Conservation (phyloP, 1,140 invertebrate genomes). For the Drosophila biarmipes region DNA sequence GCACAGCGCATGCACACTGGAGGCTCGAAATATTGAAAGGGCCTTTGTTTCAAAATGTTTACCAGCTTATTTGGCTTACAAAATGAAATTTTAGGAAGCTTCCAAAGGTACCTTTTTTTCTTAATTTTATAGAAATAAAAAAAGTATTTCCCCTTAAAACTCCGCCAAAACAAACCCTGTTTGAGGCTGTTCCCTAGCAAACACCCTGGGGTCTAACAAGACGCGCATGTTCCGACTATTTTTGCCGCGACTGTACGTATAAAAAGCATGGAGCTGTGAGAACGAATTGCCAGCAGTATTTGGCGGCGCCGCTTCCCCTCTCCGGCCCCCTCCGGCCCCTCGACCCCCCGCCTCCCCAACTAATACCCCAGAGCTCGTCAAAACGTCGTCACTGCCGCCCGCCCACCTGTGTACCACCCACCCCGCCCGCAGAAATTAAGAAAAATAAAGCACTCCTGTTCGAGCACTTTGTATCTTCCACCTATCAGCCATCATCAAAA, state of each 20-base stretch:
- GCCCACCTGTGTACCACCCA: slow-evolving; percentile 51
- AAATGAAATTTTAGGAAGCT: neutral
- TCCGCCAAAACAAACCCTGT: neutral
- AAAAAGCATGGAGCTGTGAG: slow-evolving; percentile 78
- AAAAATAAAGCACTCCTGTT: slow-evolving; percentile 2
- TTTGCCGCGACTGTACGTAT: slow-evolving; percentile 81
- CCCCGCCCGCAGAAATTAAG: slow-evolving; percentile 6
- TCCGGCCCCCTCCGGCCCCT: slow-evolving; percentile 3
- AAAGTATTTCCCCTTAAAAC: neutral
- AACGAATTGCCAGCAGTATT: slow-evolving; percentile 82
- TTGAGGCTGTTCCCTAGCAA: slow-evolving; percentile 4
- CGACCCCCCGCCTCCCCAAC: neutral
- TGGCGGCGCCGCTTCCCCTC: slow-evolving; percentile 59
- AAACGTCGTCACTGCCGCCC: slow-evolving; percentile 47
- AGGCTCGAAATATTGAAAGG: slow-evolving; percentile 57
- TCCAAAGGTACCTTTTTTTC: neutral
- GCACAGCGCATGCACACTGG: slow-evolving; percentile 70
- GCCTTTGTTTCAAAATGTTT: neutral
- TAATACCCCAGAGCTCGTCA: slow-evolving; percentile 5
- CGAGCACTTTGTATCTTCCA: neutral
- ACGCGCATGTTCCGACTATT: slow-evolving; percentile 70
- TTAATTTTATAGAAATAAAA: neutral
- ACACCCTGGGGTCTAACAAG: slow-evolving; percentile 21
- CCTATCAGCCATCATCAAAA: neutral
- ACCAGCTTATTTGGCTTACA: neutral